Evolutionary conservation across 2,113 vertebrate species (phyloP), one percentile per base, ranked within the genome.

Genomic region (Phaetusa simplex): DNA sequence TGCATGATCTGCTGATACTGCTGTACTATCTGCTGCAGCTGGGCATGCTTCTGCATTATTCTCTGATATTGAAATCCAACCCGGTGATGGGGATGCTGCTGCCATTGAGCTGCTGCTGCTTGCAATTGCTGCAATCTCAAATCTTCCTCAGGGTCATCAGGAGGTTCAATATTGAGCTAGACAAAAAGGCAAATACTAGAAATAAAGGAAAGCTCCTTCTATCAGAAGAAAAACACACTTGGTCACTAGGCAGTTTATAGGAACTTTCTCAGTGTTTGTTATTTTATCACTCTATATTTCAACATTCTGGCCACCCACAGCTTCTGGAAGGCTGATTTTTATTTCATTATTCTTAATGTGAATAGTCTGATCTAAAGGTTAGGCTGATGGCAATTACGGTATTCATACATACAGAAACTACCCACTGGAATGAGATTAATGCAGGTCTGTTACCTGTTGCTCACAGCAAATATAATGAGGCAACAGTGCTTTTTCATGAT

Each of bases 51-150:
- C 96, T 99, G 99, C 99, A 99, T 99, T 77, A 99, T 99, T 45
- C 99, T 99, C 97, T 99, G 99, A 97, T 99, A 99, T 11, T 99
- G 99, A 96, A 99, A 98, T 40, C 99, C 98, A 5, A 99, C 98
- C 24, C 99, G 98, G 67, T 99, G 99, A 49, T 99, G 99, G 85
- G 99, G 99, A 73, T 99, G 99, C 85, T 99, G 99, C 95, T 99
- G 99, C 99, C 99, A 99, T 61, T 99, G 99, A 43, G 99, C 99
- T 26, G 99, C 99, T 69, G 99, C 99, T 0, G 98, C 99, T 95
- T 99, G 99, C 82, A 99, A 95, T 78, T 99, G 99, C 92, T 99
- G 99, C 86, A 99, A 98, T 49, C 99, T 99, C 72, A 98, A 98
- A 43, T 98, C 98, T 96, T 99, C 99, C 78, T 98, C 99, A 1